These are phyloP conservation scores for Rhinolophus sinicus DNA, from an alignment of 2,113 vertebrate genomes.

Conservation along the genomic window DNA sequence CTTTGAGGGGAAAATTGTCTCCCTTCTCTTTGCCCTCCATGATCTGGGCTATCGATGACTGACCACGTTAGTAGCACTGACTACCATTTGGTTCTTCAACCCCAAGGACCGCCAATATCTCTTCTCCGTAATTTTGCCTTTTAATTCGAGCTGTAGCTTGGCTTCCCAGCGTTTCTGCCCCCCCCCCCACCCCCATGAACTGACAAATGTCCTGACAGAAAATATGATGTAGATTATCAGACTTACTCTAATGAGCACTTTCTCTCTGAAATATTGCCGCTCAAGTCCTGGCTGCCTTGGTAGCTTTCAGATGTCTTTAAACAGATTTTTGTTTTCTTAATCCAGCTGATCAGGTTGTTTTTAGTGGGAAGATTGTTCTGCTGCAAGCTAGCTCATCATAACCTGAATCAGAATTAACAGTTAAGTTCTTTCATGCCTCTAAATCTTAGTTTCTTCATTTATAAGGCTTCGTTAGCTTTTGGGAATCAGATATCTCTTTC, in stretches of 20 bases:
- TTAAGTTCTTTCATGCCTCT: background rate
- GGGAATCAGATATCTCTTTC: background rate
- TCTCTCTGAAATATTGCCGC: background rate
- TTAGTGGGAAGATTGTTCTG: background rate
- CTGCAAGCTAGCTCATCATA: background rate
- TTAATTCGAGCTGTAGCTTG: background rate
- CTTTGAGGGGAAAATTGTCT: background rate
- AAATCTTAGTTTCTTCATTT: background rate
- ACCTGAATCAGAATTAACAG: background rate
- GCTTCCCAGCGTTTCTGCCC: background rate
- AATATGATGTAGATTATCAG: no score
- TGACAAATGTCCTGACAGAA: background rate
- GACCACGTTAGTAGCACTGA: background rate
- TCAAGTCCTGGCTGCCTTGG: background rate
- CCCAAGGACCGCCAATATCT: background rate
- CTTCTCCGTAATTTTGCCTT: background rate
- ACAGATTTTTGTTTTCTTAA: background rate
- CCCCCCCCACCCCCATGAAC: background rate
- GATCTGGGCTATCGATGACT: background rate
- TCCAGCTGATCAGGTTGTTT: background rate
- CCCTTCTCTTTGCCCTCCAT: background rate
- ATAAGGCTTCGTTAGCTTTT: background rate
- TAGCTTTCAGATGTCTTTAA: background rate
- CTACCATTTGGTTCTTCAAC: background rate
- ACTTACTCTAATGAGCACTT: fast-evolving